Evolutionary conservation across 2,888 invertebrate genomes (phyloP), one percentile per base, ranked within the genome.

Genomic region (Thymelicus sylvestris): DNA sequence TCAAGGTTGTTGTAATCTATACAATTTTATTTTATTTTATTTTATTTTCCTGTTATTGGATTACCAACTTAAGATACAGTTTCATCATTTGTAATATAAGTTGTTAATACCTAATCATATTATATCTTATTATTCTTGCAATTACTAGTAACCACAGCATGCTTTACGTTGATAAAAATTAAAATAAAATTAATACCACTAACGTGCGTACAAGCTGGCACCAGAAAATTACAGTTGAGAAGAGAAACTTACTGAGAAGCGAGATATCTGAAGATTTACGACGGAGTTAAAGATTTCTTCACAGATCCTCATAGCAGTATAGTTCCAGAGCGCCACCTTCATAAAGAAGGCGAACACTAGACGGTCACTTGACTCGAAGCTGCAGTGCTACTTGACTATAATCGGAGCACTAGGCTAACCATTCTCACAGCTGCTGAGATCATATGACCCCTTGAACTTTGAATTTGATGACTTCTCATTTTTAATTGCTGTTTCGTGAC

Each of bases 341-440:
- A n/a, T 59, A 59, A 59, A n/a, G 31, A 66, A 59, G 48, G 66
- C 15, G 66, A 57, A 24, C 57, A 38, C 44, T 19, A 38, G 59
- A 66, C 57, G 31, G 66, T 59, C 66, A 66, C 66, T 59, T 48
- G 59, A 66, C 39, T 47, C 41, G 39, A 48, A 38, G 52, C 39
- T 65, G 15, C 31, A 66, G 66, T 39, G 50, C 31, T 31, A n/a
- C 66, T 66, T 47, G 59, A 59, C 59, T 47, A 59, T 66, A 66
- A 66, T 66, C 66, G 41, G 66, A 66, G 66, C 66, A 66, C 66
- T 66, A 15, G 66, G 59, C 47, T 59, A 59, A 24, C 47, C 48
- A 38, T 59, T 59, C 59, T 39, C 64, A 52, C 65, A 39, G 15
- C 52, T 15, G 47, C 48, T 10, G 47, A 47, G 59, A 31, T 48